phyloP scores from a whole-genome alignment of 1,140 invertebrate genomes.

The Drosophila pachea region DNA sequence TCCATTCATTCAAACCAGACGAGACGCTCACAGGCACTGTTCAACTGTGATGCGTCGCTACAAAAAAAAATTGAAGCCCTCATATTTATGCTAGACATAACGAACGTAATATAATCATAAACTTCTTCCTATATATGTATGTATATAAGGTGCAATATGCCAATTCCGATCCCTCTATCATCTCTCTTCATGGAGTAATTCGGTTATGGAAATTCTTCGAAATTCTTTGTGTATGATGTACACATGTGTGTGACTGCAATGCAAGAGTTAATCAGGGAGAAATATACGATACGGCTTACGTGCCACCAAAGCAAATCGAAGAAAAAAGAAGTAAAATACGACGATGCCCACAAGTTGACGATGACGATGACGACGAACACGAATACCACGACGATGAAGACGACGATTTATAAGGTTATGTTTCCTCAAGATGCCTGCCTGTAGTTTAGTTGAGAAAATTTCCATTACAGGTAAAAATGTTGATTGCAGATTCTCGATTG shows the following conservation, averaged over 20 bases:
- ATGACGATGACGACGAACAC: conserved; percentile 16
- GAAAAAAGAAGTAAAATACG: conserved; percentile 14
- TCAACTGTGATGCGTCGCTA: conserved; percentile 66
- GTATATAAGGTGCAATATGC: conserved; percentile 14
- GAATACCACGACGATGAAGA: conserved; percentile 8
- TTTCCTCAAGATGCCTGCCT: not conserved
- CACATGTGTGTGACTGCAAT: conserved; percentile 38
- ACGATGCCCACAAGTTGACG: conserved; percentile 17
- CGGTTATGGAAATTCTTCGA: not conserved
- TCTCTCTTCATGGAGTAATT: conserved; percentile 3
- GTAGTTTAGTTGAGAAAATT: not conserved
- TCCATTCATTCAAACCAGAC: conserved; percentile 7
- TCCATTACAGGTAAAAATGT: not conserved
- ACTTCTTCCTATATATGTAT: conserved; percentile 35
- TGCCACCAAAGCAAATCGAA: conserved; percentile 24
- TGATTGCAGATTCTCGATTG: not conserved
- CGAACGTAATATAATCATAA: conserved; percentile 36
- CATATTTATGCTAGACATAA: conserved; percentile 34
- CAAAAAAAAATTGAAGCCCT: conserved; percentile 54
- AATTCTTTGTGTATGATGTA: not conserved
- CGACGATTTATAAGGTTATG: not conserved
- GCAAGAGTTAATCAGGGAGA: conserved; percentile 50
- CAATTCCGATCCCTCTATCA: conserved; percentile 24
- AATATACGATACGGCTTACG: conserved; percentile 51
- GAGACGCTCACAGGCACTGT: conserved; percentile 63